Conservation (phyloP, 2,113 vertebrate species). For the Platycercus adscitus region DNA sequence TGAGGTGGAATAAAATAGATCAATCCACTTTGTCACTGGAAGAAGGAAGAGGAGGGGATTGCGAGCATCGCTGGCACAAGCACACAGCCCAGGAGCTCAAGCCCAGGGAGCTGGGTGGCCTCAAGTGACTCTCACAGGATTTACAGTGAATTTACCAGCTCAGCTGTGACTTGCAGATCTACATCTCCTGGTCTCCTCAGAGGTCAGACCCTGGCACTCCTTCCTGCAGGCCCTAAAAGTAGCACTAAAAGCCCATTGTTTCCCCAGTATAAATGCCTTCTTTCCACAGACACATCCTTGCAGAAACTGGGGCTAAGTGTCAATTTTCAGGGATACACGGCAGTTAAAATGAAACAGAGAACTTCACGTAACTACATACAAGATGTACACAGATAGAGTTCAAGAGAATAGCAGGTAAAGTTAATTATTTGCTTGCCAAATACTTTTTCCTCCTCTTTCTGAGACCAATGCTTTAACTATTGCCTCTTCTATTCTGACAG, state of each 20-base stretch:
- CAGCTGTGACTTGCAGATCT: accelerated
- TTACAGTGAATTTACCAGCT: neutral
- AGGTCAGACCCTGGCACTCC: neutral
- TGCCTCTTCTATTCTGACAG: neutral
- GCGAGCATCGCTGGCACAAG: neutral
- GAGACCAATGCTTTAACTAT: neutral
- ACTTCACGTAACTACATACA: neutral
- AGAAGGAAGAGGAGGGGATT: neutral
- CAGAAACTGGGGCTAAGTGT: neutral
- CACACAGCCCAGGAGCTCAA: neutral
- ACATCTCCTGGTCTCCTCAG: neutral
- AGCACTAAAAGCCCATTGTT: neutral
- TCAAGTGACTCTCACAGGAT: neutral
- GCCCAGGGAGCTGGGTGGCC: neutral
- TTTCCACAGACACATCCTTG: neutral
- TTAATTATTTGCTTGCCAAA: neutral
- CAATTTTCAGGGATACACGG: neutral
- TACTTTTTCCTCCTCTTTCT: neutral
- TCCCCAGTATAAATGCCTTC: neutral
- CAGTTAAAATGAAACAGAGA: neutral
- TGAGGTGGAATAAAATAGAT: neutral
- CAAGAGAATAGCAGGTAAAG: neutral
- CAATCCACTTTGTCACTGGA: neutral
- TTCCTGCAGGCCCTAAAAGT: neutral
- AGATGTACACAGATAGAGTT: neutral